These are phyloP conservation scores for Erebia epiphron DNA, from an alignment of 2,888 invertebrate genomes.

Conservation along the genomic window DNA sequence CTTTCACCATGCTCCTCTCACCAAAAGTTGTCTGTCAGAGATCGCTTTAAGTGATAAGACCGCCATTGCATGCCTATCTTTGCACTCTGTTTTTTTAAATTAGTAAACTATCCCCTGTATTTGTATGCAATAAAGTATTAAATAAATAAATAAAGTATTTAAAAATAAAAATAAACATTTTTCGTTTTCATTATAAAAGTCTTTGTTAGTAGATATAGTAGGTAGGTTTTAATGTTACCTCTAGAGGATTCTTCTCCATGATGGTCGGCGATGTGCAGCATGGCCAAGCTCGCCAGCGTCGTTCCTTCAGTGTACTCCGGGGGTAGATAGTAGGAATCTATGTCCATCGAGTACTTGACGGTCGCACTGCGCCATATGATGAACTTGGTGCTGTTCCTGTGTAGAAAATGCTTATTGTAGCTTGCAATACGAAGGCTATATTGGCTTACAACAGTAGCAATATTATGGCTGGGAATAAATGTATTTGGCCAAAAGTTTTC, in stretches of 20 bases:
- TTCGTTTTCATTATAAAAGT: background rate
- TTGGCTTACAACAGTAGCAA: no score
- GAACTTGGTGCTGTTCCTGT: conserved; percentile 62
- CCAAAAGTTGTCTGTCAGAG: no score
- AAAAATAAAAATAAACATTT: background rate
- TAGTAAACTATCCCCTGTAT: no score
- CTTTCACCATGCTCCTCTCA: no score
- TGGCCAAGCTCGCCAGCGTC: conserved; percentile 58
- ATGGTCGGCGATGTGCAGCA: conserved; percentile 50
- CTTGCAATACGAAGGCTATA: background rate
- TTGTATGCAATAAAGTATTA: no score
- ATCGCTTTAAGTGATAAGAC: no score
- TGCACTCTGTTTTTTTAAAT: no score
- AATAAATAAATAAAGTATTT: no score
- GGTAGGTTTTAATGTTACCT: conserved; percentile 25
- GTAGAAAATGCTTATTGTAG: conserved; percentile 1
- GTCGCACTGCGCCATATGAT: conserved; percentile 54
- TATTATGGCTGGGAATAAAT: background rate
- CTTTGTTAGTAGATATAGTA: no score
- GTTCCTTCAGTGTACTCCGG: conserved; percentile 53
- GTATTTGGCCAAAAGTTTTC: no score
- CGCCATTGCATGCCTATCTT: no score
- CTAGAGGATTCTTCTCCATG: conserved; percentile 44
- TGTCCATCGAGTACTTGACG: conserved; percentile 50
- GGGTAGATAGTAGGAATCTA: conserved; percentile 57